Conservation (phyloP, 2,797 vertebrate genomes). For the Halcyon chelicuti region DNA sequence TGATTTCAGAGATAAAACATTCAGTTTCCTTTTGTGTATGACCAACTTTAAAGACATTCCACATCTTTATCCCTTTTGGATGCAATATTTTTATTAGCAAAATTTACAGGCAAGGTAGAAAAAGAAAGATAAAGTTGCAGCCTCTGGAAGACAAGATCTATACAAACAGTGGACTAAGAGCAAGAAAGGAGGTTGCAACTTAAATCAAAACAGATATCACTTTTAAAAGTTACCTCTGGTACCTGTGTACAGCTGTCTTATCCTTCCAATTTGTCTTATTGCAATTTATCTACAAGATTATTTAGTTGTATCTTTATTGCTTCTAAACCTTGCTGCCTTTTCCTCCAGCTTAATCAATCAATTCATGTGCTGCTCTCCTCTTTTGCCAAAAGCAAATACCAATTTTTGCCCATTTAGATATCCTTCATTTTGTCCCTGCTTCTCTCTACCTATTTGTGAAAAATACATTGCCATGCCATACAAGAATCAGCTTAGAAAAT, state of each 20-base stretch:
- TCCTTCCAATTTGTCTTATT: neutral
- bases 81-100: neutral
- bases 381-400: neutral
- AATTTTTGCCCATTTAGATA: neutral
- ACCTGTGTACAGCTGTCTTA: neutral
- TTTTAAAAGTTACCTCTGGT: neutral
- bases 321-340: neutral
- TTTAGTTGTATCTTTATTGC: neutral
- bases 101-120: neutral
- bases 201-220: neutral
- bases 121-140: neutral
- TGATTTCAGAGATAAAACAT: neutral
- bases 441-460: neutral
- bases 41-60: neutral
- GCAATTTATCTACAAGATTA: neutral
- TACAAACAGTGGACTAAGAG: neutral
- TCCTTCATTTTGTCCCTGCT: neutral
- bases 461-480: neutral
- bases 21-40: neutral
- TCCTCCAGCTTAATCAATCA: neutral
- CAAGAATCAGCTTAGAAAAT: neutral
- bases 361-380: neutral
- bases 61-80: neutral
- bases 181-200: neutral
- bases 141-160: neutral